Percentiles rank a stretch among this genome's conserved stretches.
These are phyloP conservation scores for Nixonia krombeini DNA, from an alignment of 1,140 invertebrate genomes.

Conservation along the genomic window DNA sequence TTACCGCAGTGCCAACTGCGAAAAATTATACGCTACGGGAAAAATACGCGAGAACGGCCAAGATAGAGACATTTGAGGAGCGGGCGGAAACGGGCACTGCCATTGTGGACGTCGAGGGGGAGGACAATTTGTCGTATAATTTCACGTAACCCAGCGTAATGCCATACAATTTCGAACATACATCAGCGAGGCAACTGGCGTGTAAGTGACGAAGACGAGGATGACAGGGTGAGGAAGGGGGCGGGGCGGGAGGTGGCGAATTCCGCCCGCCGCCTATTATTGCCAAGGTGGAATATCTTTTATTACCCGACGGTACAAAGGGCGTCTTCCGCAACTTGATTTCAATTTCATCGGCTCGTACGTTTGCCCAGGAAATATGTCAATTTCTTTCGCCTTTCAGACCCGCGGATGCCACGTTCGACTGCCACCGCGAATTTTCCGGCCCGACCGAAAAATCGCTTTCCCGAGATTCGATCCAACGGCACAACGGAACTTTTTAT, in stretches of 20 bases:
- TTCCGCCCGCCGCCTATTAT: conserved; percentile 22
- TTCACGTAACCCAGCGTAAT: conserved; percentile 7
- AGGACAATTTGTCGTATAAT: conserved; percentile 1
- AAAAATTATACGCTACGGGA: conserved; percentile 24
- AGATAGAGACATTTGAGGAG: not conserved
- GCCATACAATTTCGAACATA: not conserved
- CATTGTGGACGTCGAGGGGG: not conserved
- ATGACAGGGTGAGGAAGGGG: no score
- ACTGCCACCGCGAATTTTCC: not conserved
- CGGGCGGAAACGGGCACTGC: not conserved
- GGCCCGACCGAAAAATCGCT: conserved; percentile 14
- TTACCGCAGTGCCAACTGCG: conserved; percentile 19
- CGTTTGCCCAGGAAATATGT: conserved; percentile 29
- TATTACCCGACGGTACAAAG: conserved; percentile 37
- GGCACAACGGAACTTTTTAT: not conserved
- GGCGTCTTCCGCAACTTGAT: conserved; percentile 37
- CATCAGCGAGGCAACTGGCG: not conserved
- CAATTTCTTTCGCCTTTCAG: conserved; percentile 1
- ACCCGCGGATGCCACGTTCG: not conserved
- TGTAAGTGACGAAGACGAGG: not conserved
- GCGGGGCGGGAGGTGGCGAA: no score
- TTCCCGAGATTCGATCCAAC: conserved; percentile 18
- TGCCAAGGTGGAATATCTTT: conserved; percentile 23
- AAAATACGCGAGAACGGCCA: not conserved
- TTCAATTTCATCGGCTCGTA: conserved; percentile 7